These are phyloP conservation scores for Sinocyclocheilus anophthalmus DNA, from an alignment of 2,113 vertebrate genomes.

Conservation along the genomic window DNA sequence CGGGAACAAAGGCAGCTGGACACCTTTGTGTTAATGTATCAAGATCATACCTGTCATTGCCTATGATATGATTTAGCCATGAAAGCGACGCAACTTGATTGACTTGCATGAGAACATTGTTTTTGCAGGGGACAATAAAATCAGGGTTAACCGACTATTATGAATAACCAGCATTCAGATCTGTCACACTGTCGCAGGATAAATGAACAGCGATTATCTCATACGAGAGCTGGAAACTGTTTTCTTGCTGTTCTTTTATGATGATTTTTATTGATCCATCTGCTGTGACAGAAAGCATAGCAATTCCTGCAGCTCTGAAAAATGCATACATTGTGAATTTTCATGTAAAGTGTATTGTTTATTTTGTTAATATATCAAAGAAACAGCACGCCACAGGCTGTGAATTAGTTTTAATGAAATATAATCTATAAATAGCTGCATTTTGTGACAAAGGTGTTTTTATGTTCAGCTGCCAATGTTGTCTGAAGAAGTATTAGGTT, in stretches of 20 bases:
- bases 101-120: constrained; percentile 36
- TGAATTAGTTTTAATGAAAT: constrained; percentile 44
- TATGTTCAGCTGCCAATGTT: constrained; percentile 21
- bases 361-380: constrained; percentile 43
- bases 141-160: constrained; percentile 57
- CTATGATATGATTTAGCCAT: constrained; percentile 23
- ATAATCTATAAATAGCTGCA: constrained; percentile 43
- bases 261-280: constrained; percentile 46
- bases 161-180: constrained; percentile 44
- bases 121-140: constrained; percentile 47
- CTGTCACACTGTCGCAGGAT: constrained; percentile 43
- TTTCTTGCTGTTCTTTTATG: constrained; percentile 42
- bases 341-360: constrained; percentile 40
- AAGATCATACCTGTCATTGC: constrained; percentile 45
- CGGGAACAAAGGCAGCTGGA: constrained; percentile 5
- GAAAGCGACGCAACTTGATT: constrained; percentile 42
- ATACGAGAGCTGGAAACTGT: constrained; percentile 15
- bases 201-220: constrained; percentile 47
- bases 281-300: constrained; percentile 36
- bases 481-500: constrained; percentile 7
- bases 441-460: constrained; percentile 7
- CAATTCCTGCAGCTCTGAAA: constrained; percentile 1
- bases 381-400: not conserved
- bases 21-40: constrained; percentile 39
- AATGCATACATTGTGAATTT: constrained; percentile 21